These are phyloP conservation scores for Cheilinus undulatus DNA, from an alignment of 2,113 vertebrate species.

Conservation along the genomic window DNA sequence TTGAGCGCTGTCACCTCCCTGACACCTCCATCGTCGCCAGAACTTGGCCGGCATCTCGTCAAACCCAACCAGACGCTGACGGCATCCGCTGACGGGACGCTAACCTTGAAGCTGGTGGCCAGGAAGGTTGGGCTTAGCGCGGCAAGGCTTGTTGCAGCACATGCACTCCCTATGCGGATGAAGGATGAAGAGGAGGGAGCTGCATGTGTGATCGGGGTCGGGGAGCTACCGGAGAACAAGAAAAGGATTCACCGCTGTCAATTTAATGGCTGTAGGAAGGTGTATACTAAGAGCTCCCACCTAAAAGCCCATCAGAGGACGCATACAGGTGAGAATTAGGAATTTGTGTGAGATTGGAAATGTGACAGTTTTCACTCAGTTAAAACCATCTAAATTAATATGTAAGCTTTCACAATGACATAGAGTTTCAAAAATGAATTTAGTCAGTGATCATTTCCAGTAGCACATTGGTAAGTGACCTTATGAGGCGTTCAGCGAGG, in stretches of 20 bases:
- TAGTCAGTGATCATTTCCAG: not conserved
- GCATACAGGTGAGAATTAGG: conserved; percentile 92
- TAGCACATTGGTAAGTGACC: not conserved
- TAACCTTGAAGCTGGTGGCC: conserved; percentile 94
- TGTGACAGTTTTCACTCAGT: too few species aligned
- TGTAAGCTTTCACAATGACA: too few species aligned
- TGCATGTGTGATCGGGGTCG: conserved; percentile 71
- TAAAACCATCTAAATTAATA: too few species aligned
- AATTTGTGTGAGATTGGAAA: too few species aligned
- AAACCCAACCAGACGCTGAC: conserved; percentile 93
- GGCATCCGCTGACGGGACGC: conserved; percentile 89
- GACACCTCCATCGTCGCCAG: conserved; percentile 96
- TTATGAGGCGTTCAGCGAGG: not conserved
- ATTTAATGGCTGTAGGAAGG: conserved; percentile 98
- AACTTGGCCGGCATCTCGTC: conserved; percentile 95
- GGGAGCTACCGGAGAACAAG: conserved; percentile 94
- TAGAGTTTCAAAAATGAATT: not conserved
- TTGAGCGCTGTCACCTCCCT: conserved; percentile 97
- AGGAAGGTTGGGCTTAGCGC: conserved; percentile 93
- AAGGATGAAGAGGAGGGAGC: conserved; percentile 90
- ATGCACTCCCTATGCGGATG: conserved; percentile 79
- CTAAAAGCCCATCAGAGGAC: conserved; percentile 99
- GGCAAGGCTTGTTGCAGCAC: conserved; percentile 87
- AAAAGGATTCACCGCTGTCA: conserved; percentile 99
- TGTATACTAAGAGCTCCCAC: conserved; percentile 99